Evolutionary conservation across 2,113 vertebrate species (phyloP), one percentile per base, ranked within the genome.

Genomic region (Saguinus imperator): DNA sequence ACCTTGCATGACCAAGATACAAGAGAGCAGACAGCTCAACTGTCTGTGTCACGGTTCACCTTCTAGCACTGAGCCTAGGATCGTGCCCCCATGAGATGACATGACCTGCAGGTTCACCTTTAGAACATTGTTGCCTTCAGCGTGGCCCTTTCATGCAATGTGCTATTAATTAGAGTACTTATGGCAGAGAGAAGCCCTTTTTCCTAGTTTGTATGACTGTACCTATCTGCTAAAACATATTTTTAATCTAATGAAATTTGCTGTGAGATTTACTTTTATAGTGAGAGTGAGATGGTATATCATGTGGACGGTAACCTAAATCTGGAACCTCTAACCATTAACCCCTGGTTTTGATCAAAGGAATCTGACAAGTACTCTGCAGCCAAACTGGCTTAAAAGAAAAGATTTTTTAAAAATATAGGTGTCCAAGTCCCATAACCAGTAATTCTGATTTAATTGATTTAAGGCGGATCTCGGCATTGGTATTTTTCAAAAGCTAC

Each of bases 371-470:
- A 52, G 79, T 90, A 57, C 32, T 32, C 5, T 80, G 23, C 0
- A 79, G 3, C 50, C 50, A 58, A 18, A 73, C 27, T 52, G 72
- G 43, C 66, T 88, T 64, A 70, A 50, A 85, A 84, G n/a, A 21
- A 79, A 75, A 90, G 55, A 58, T 79, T 92, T 40, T 61, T 4
- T 80, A 79, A 96, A 96, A 73, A 29, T 27, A n/a, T 4, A 32
- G 61, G 35, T 68, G 14, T 20, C 70, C 72, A 70, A 66, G 21
- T 35, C 32, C 37, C 27, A 50, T 43, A 45, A 37, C 72, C 16
- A 84, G 25, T 66, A 43, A 79, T 50, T 87, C 52, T 57, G 37
- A 83, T 48, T 85, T 84, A 83, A 87, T 40, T 43, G 40, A n/a
- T 52, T 25, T 48, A n/a, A 21, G 68, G 25, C 0, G 52, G 21